Base-by-base conservation (phyloP, 2,113 vertebrate genomes). In the Callipepla squamata region DNA sequence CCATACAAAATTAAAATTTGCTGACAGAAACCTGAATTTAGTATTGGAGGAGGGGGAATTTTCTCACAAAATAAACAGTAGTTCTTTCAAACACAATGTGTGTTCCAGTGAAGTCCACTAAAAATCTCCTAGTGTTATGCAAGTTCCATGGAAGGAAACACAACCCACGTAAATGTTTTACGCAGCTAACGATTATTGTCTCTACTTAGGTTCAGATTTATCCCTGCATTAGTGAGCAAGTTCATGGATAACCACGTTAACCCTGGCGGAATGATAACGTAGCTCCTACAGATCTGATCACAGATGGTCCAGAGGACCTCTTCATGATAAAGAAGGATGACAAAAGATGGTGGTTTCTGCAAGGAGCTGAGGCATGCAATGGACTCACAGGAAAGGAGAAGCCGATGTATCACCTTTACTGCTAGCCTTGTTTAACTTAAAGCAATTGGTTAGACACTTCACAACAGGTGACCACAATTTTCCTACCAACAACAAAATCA, bases 1-100 rank as follows among this genome's bases (percentile, higher is more conserved):
- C 90, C 42, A 77, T 14, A 89, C 7, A 82, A 80, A 88, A 76
- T 67, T 62, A 57, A 89, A 89, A 85, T 13, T 36, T 78, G 34
- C 47, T 88, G 45, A 79, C 36, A 70, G 10, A 90, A 90, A 90
- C 21, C 25, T 67, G 57, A 63, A 32, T 25, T 86, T 67, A 77
- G 16, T 8, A 59, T 32, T 42, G 58, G 63, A 87, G 20, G n/a
- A 13, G 34, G 16, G 13, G 3, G 36, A 28, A 63, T 40, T 40
- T 78, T 91, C 38, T 75, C 47, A 80, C 28, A 87, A 80, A 81
- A 91, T 58, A 48, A 23, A 8, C 21, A 72, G 38, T 17, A 26
- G 7, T 63, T 67, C 87, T 95, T 76, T 32, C 26, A 86, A 82
- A 89, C 55, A 44, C 44, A 85, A 3, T 10, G n/a, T 32, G 32